A percentile compares a stretch with the other conserved stretches of the same genome.
Evolutionary conservation across 2,113 vertebrate genomes (phyloP).

Genomic region (Bos indicus): DNA sequence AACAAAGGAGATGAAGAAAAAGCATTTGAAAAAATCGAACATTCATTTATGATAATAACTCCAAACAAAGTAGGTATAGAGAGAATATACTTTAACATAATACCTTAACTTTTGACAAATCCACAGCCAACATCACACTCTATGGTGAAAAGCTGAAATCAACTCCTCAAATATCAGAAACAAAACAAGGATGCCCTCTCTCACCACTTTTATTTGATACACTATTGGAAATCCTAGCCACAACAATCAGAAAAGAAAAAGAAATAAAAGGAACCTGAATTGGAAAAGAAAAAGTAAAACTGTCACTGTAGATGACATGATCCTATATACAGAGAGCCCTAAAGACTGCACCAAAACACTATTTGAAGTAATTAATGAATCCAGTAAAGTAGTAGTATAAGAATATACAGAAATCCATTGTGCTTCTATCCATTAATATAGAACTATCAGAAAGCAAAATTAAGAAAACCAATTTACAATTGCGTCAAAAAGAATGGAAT

Average conservation of each 20-base stretch:
- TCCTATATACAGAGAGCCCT: neutral
- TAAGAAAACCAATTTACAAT: neutral
- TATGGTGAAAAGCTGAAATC: neutral
- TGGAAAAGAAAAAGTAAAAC: neutral
- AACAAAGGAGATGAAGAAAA: neutral
- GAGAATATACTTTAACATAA: neutral
- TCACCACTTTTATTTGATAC: neutral
- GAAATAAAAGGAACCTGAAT: neutral
- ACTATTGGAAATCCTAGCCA: neutral
- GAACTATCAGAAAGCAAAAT: neutral
- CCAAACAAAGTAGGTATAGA: neutral
- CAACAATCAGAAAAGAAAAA: neutral
- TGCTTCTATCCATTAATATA: neutral
- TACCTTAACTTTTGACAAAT: neutral
- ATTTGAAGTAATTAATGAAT: neutral
- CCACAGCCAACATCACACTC: neutral
- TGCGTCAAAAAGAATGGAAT: neutral
- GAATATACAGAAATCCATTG: neutral
- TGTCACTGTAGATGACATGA: neutral
- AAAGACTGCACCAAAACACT: neutral
- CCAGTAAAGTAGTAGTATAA: neutral
- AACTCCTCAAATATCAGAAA: neutral
- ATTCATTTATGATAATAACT: neutral
- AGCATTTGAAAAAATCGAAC: neutral
- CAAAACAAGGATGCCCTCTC: neutral